Evolutionary conservation across 2,113 vertebrate genomes (phyloP).

Genomic region (Pogona vitticeps): DNA sequence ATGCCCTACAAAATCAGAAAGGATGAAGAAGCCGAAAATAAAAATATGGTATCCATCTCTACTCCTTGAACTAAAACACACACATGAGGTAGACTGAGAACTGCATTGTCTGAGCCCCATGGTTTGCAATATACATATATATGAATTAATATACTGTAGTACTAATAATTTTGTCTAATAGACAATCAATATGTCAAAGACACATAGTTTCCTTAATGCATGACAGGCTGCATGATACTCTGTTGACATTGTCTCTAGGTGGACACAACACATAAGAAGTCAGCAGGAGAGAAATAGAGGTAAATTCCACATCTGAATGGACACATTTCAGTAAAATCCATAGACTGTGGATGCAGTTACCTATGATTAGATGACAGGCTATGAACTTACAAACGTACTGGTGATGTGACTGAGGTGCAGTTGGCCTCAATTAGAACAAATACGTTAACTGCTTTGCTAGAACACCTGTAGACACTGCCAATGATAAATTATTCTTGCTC

Average conservation of each 20-base stretch:
- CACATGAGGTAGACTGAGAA: neutral
- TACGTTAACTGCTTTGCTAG: neutral
- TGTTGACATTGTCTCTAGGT: too few species aligned
- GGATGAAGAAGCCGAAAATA: constrained; percentile 1
- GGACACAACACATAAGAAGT: too few species aligned
- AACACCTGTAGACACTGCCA: too few species aligned
- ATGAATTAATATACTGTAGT: neutral
- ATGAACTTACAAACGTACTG: neutral
- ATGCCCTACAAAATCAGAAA: constrained; percentile 33
- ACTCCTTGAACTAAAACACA: neutral
- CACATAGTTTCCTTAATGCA: too few species aligned
- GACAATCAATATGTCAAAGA: neutral
- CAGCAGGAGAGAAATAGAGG: too few species aligned
- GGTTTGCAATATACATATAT: neutral
- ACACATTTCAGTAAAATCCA: neutral
- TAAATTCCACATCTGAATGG: too few species aligned
- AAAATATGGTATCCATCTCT: neutral
- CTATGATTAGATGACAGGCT: neutral
- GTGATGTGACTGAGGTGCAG: neutral
- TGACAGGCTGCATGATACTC: too few species aligned
- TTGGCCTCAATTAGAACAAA: neutral
- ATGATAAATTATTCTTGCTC: too few species aligned
- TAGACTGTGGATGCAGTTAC: neutral
- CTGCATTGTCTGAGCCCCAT: neutral
- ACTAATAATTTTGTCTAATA: neutral